phyloP scores from a whole-genome alignment of 1,140 invertebrate species.

The Coelopa frigida region DNA sequence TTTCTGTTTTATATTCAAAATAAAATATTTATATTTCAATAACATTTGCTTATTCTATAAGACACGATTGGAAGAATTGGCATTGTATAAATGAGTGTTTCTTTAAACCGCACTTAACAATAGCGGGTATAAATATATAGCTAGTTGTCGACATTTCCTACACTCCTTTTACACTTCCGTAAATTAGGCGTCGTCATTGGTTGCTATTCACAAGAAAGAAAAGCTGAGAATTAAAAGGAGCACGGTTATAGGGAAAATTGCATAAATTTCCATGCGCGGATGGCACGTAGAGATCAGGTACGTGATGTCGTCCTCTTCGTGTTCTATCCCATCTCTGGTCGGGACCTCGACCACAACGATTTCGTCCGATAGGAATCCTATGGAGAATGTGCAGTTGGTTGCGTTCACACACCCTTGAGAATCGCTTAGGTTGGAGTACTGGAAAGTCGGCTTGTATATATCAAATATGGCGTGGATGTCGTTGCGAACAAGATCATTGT shows the following conservation, averaged over 20 bases:
- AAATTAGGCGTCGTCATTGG: too few relatives aligned
- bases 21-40: too few relatives aligned
- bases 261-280: constrained; percentile 67
- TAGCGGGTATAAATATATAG: too few relatives aligned
- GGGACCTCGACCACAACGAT: constrained; percentile 74
- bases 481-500: constrained; percentile 70
- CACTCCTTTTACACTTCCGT: too few relatives aligned
- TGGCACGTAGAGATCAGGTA: constrained; percentile 65
- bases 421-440: constrained; percentile 63
- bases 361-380: constrained; percentile 63
- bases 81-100: too few relatives aligned
- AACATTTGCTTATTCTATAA: too few relatives aligned
- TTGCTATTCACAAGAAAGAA: constrained; percentile 58
- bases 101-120: too few relatives aligned
- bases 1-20: too few relatives aligned
- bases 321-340: constrained; percentile 67
- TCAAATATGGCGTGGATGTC: constrained; percentile 75
- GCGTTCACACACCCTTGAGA: constrained; percentile 62
- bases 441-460: constrained; percentile 74
- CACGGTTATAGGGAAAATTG: constrained; percentile 68
- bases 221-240: constrained; percentile 66
- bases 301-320: constrained; percentile 62
- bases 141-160: too few relatives aligned
- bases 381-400: constrained; percentile 64
- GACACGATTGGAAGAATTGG: too few relatives aligned